These are phyloP conservation scores for Ceratina australensis DNA, from an alignment of 1,140 invertebrate species.

Conservation along the genomic window DNA sequence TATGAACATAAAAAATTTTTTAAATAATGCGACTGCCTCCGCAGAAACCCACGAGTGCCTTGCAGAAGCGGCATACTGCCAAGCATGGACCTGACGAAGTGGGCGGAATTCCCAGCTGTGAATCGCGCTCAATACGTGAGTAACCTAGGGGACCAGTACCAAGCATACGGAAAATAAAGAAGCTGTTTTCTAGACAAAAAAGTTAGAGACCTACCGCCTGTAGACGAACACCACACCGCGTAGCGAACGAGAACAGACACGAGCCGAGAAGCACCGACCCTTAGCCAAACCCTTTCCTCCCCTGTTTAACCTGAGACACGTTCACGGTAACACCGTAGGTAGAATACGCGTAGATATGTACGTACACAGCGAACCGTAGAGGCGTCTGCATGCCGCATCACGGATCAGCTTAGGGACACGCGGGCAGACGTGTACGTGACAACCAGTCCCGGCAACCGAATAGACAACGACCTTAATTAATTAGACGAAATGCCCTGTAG, in stretches of 20 bases:
- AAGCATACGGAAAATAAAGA: conserved; percentile 81
- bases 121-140: conserved; percentile 83
- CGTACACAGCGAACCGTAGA: conserved; percentile 26
- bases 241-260: conserved; percentile 52
- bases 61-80: conserved; percentile 92
- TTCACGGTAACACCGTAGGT: conserved; percentile 36
- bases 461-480: conserved; percentile 21
- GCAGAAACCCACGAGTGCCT: conserved; percentile 92
- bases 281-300: conserved; percentile 44
- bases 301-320: conserved; percentile 42
- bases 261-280: conserved; percentile 54
- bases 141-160: conserved; percentile 81
- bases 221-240: conserved; percentile 53
- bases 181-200: conserved; percentile 49
- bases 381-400: conserved; percentile 31
- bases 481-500: not conserved
- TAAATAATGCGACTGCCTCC: conserved; percentile 67
- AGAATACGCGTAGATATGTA: not conserved
- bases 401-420: conserved; percentile 31
- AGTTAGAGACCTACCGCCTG: conserved; percentile 45
- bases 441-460: conserved; percentile 11
- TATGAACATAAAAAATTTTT: not conserved
- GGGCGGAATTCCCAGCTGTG: conserved; percentile 85
- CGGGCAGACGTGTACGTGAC: conserved; percentile 2
- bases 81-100: conserved; percentile 91